These are phyloP conservation scores for Cepaea hortensis DNA, from an alignment of 2,888 invertebrate genomes.

Conservation along the genomic window DNA sequence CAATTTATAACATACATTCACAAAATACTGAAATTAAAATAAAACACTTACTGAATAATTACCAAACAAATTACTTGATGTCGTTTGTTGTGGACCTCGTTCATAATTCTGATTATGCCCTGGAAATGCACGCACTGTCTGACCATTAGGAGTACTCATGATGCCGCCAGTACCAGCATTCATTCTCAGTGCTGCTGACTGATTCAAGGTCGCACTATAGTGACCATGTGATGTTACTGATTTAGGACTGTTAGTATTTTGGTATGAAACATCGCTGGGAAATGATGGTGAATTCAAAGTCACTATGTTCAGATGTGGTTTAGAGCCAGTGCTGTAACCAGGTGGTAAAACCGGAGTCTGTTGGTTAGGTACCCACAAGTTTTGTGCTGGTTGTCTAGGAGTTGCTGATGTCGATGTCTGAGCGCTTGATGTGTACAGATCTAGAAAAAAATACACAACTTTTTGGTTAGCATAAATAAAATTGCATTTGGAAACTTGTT, in stretches of 20 bases:
- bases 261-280: background rate
- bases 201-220: background rate
- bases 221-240: background rate
- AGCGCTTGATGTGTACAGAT: background rate
- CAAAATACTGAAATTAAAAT: background rate
- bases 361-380: background rate
- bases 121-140: background rate
- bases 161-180: background rate
- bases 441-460: background rate
- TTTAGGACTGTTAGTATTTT: background rate
- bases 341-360: background rate
- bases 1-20: background rate
- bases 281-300: background rate
- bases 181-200: background rate
- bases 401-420: background rate
- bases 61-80: background rate
- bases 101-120: background rate
- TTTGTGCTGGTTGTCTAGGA: background rate
- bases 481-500: no score
- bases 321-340: background rate
- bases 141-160: background rate
- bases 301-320: background rate
- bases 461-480: no score
- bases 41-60: conserved; percentile 17
- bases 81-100: background rate